phyloP scores from a whole-genome alignment of 1,140 invertebrate species.

The Drosophila sturtevanti region DNA sequence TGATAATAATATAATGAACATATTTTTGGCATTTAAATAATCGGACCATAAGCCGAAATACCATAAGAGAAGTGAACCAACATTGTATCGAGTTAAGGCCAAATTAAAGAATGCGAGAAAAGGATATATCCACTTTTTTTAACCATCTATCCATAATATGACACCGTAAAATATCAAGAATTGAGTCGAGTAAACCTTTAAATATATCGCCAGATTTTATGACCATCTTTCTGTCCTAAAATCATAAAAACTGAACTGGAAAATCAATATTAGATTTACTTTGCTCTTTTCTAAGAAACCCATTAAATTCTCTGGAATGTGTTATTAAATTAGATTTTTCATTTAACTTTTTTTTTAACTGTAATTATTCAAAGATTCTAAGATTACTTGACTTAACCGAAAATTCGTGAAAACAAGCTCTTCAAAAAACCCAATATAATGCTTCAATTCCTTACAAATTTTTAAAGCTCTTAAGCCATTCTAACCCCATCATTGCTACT shows the following conservation, averaged over 20 bases:
- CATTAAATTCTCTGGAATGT: background rate
- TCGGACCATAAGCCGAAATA: background rate
- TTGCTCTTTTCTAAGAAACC: background rate
- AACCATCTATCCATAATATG: no score
- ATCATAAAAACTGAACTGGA: no score
- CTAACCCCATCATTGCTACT: constrained; percentile 11
- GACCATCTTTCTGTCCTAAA: no score
- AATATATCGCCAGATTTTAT: no score
- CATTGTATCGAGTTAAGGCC: background rate
- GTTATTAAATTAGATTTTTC: background rate
- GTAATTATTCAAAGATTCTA: constrained; percentile 3
- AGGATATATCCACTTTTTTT: no score
- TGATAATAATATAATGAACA: constrained; percentile 3
- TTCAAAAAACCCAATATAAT: no score
- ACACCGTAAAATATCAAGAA: no score
- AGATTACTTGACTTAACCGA: background rate
- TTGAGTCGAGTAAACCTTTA: no score
- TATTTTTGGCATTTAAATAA: constrained; percentile 15
- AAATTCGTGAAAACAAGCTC: background rate
- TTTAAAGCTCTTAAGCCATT: constrained; percentile 12
- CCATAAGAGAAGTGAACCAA: background rate
- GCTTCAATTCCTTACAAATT: constrained; percentile 1
- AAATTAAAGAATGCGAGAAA: no score
- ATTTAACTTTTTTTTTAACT: background rate
- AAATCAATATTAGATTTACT: no score